phyloP scores from a whole-genome alignment of 1,140 invertebrate genomes.

The Argopecten irradians region DNA sequence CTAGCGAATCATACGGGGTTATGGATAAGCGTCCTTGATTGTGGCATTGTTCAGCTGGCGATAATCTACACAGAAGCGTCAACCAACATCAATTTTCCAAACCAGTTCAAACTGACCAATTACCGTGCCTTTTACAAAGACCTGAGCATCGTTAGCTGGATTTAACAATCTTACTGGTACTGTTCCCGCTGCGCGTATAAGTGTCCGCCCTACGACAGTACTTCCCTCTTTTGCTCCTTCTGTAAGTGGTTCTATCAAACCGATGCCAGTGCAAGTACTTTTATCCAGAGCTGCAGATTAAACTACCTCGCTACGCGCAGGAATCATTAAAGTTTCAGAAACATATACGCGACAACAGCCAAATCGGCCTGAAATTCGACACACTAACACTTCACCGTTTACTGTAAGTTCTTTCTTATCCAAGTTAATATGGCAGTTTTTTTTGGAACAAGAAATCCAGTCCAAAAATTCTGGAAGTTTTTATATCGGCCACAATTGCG shows the following conservation, averaged over 20 bases:
- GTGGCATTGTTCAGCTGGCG: too few species aligned
- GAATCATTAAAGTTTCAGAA: not conserved
- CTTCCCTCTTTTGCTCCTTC: too few species aligned
- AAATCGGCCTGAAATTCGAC: not conserved
- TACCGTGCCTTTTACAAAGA: not conserved
- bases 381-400: not conserved
- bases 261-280: too few species aligned
- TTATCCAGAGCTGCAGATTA: not conserved
- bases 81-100: not conserved
- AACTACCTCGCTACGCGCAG: not conserved
- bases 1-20: slow-evolving; percentile 32
- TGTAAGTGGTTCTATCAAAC: too few species aligned
- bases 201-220: not conserved
- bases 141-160: too few species aligned
- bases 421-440: not conserved
- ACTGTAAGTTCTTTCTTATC: not conserved
- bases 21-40: slow-evolving; percentile 28
- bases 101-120: not conserved
- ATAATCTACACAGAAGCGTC: slow-evolving; percentile 28
- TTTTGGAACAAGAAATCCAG: not conserved
- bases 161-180: not conserved
- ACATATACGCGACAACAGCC: not conserved
- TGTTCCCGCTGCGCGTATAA: not conserved
- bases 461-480: not conserved
- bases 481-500: not conserved